Base-by-base conservation (phyloP, 2,888 invertebrate species). In the Drosophila nigricruria region DNA sequence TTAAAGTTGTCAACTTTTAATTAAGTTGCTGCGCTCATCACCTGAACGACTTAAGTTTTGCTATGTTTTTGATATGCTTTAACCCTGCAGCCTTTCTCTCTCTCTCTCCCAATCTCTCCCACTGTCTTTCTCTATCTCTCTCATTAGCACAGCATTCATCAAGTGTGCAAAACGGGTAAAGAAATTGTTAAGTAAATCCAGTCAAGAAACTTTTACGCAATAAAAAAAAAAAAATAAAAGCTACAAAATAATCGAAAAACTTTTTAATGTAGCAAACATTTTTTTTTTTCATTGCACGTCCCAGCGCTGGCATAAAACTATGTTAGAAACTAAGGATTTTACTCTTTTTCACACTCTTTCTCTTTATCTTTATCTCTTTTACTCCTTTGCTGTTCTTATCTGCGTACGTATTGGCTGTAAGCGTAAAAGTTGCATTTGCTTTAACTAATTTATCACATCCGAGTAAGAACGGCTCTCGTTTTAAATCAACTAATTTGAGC, bases 181-280 rank as follows among this genome's bases (percentile, higher is more conserved):
- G 59, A 68, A 71, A 53, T 25, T 34, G 34, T 59, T 59, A 69
- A 66, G 32, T 49, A 73, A 71, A 62, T 60, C 49, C 47, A 70
- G 70, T 57, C 30, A 30, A 23, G 42, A 67, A 77, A 78, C 61
- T 68, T 77, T 65, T 1, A 27, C 27, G 50, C 30, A 34, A 74
- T 70, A 42, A 42, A 36, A 53, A 38, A 38, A 73, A 61, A 25
- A 65, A 36, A 53, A 53, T 67, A 70, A 43, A 58, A 65, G 47
- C 67, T 53, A 66, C 74, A 80, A 77, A 68, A 84, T 84, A 82
- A 82, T 82, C 76, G 82, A 82, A 84, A 84, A 82, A 82, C 56
- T 84, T 82, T 81, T 67, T 57, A 70, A 74, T 79, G 70, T 66
- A 70, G 61, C 52, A 63, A 61, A 57, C 57, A 34, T 64, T 65